A percentile compares a stretch with the other conserved stretches of the same genome.
Conservation (phyloP, 1,140 invertebrate species). For the Physella acuta region DNA sequence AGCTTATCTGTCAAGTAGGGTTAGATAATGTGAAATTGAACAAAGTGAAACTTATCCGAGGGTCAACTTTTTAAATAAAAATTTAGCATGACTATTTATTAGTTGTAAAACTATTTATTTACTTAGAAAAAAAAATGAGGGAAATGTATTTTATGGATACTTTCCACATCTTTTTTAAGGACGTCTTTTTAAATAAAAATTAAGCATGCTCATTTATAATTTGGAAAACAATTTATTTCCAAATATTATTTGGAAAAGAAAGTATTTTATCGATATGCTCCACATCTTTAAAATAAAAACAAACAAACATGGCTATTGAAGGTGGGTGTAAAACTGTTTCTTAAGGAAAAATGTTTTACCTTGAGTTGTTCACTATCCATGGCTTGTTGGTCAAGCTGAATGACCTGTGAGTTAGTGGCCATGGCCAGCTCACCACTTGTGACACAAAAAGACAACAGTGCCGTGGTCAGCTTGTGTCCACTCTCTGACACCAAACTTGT, state of each 20-base stretch:
- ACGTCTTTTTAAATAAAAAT: no score
- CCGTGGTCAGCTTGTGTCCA: slow-evolving; percentile 36
- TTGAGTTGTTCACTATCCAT: not conserved
- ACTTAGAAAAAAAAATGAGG: no score
- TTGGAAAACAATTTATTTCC: no score
- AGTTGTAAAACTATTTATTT: no score
- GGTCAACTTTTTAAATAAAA: no score
- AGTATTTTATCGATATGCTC: not conserved
- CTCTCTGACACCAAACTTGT: slow-evolving; percentile 46
- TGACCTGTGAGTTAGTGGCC: slow-evolving; percentile 43
- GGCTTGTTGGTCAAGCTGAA: slow-evolving; percentile 34
- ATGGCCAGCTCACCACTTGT: slow-evolving; percentile 49
- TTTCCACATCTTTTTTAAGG: no score
- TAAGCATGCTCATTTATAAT: no score
- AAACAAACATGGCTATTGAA: not conserved
- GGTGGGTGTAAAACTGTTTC: not conserved
- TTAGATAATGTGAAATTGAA: no score
- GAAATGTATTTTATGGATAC: no score
- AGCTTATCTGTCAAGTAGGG: slow-evolving; percentile 46
- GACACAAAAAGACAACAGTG: slow-evolving; percentile 39
- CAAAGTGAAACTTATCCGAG: no score
- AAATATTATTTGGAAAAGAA: no score
- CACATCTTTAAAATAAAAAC: not conserved
- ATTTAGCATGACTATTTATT: no score
- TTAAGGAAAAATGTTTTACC: not conserved